A percentile compares a stretch with the other conserved stretches of the same genome.
Evolutionary conservation across 2,797 vertebrate species (phyloP).

Genomic region (Loris lydekkerianus): DNA sequence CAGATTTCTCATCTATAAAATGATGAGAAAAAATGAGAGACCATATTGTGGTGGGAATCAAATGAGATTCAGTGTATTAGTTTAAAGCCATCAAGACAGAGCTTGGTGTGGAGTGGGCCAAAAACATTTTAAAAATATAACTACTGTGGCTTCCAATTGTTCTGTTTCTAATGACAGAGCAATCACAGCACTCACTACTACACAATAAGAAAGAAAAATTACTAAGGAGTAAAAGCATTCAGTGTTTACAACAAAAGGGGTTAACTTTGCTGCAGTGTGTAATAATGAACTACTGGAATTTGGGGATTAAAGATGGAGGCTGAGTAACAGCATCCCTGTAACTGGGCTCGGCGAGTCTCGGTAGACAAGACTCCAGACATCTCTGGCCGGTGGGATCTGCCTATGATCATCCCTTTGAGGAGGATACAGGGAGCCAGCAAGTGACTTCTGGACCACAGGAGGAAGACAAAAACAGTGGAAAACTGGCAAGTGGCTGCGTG

Average conservation of each 20-base stretch:
- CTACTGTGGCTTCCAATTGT: neutral
- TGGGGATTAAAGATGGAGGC: too few relatives aligned
- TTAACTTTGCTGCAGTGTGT: neutral
- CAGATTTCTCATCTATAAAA: neutral
- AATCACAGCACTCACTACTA: neutral
- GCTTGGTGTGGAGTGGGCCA: neutral
- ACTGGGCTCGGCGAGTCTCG: too few relatives aligned
- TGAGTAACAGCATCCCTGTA: too few relatives aligned
- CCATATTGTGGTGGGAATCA: neutral
- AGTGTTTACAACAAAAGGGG: neutral
- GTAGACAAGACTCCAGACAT: too few relatives aligned
- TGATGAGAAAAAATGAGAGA: neutral
- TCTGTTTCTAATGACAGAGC: neutral
- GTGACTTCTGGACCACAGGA: too few relatives aligned
- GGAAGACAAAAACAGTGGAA: too few relatives aligned
- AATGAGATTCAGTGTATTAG: neutral
- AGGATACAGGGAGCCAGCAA: too few relatives aligned
- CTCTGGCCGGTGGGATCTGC: too few relatives aligned
- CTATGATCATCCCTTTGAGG: too few relatives aligned
- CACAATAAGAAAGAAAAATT: neutral
- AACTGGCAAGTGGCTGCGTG: too few relatives aligned
- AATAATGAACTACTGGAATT: neutral
- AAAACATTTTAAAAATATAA: neutral
- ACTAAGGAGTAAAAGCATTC: neutral
- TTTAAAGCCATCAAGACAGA: neutral